Percentiles rank a stretch among this genome's conserved stretches.
Conservation (phyloP, 2,888 invertebrate genomes). For the Gerris lacustris region DNA sequence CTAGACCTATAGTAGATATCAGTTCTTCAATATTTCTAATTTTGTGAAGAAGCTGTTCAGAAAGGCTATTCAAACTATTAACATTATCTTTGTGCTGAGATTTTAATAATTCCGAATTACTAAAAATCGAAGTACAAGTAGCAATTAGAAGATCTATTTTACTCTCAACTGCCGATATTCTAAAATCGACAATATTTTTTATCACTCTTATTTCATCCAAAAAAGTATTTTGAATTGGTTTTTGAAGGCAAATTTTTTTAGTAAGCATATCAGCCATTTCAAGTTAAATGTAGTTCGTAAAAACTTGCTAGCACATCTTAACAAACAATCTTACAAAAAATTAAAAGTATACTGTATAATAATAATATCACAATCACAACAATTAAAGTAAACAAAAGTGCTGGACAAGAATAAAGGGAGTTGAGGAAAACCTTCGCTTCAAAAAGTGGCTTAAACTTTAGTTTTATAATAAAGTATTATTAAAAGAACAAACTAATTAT, state of each 20-base stretch:
- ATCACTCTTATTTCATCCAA: conserved; percentile 16
- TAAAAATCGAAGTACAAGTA: conserved; percentile 24
- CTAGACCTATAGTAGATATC: not conserved
- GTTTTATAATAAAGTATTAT: too few relatives aligned
- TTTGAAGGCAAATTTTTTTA: not conserved
- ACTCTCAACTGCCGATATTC: conserved; percentile 21
- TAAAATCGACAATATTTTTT: conserved; percentile 21
- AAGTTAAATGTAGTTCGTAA: too few relatives aligned
- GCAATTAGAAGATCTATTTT: conserved; percentile 25
- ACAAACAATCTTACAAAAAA: too few relatives aligned
- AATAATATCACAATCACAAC: too few relatives aligned
- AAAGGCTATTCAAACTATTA: not conserved
- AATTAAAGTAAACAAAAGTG: too few relatives aligned
- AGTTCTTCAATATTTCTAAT: not conserved
- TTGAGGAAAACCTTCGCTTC: too few relatives aligned
- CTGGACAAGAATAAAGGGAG: too few relatives aligned
- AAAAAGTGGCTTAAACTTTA: too few relatives aligned
- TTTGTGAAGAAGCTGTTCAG: not conserved
- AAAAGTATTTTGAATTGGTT: not conserved
- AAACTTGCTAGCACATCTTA: too few relatives aligned
- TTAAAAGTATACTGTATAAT: too few relatives aligned
- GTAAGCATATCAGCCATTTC: too few relatives aligned
- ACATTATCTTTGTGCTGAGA: not conserved
- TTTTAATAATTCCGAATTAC: conserved; percentile 18
- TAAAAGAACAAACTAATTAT: too few relatives aligned